Base-by-base conservation (phyloP, 1,140 invertebrate genomes). In the Drosophila nebulosa region DNA sequence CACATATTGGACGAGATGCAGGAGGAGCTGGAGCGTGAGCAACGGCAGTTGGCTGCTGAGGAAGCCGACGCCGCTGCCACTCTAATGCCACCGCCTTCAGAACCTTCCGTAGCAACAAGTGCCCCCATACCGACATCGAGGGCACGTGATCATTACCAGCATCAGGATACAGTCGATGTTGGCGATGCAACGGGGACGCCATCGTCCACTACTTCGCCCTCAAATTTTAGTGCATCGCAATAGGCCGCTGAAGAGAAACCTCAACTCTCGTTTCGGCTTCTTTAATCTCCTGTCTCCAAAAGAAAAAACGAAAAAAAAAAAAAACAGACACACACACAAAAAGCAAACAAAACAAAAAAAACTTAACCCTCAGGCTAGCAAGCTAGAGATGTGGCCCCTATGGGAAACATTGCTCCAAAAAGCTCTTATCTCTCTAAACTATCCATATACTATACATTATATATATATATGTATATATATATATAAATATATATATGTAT, bases 221-320 rank as follows among this genome's bases (percentile, higher is more conserved):
- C 83, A 36, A 88, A 79, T 53, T 89, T 88, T 50, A 83, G 83
- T 24, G 63, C 79, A 51, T 83, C 83, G 69, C 83, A 83, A 56
- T 88, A 86, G 74, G 27, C 64, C 4, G 39, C 39, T 18, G 12
- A 16, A 42, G 4, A 18, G 39, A 12, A 5, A 46, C 7, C 4
- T 46, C 18, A 46, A 21, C 39, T 46, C 39, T 21, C 16, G 35
- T 16, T 46, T 14, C 65, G n/a, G 14, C 52, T 5, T 26, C 4
- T 24, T 57, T 7, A 71, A 55, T 60, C 32, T 62, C 58, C 39
- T 24, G 27, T 60, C 58, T 60, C 21, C 24, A 35, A 21, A 21
- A 35, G 10, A 27, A 59, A 16, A 22, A 5, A 39, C 58, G n/a
- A 52, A 7, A 58, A 12, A 21, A n/a, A 36, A 36, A 36, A 36